Evolutionary conservation across 1,140 invertebrate genomes (phyloP).

Genomic region (Ridgeia piscesae): DNA sequence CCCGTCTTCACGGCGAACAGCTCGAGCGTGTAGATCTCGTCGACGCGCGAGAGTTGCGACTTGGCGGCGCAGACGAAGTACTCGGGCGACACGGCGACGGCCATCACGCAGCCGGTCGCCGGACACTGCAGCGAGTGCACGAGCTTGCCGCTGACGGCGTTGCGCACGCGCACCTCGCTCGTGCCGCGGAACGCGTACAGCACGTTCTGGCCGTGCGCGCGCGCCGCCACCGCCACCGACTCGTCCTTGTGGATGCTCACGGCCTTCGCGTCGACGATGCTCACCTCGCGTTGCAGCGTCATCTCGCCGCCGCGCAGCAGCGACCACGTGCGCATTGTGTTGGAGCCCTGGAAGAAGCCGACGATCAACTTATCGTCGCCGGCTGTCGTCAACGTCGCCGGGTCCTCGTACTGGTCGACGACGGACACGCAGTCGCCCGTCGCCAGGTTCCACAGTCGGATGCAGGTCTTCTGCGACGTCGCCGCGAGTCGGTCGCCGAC

Average conservation of each 20-base stretch:
- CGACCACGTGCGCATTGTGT: constrained; percentile 48
- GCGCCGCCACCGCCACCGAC: constrained; percentile 37
- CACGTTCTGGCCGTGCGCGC: constrained; percentile 26
- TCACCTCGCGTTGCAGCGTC: constrained; percentile 35
- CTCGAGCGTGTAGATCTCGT: constrained; percentile 49
- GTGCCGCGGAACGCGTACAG: constrained; percentile 46
- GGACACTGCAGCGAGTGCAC: constrained; percentile 45
- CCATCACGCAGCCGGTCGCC: constrained; percentile 45
- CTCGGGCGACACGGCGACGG: constrained; percentile 46
- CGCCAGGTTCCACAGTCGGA: constrained; percentile 47
- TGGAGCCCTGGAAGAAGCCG: constrained; percentile 48
- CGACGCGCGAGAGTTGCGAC: constrained; percentile 46
- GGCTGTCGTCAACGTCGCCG: constrained; percentile 43
- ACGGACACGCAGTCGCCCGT: constrained; percentile 37
- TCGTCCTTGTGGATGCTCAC: constrained; percentile 46
- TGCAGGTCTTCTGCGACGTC: constrained; percentile 43
- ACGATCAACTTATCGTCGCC: constrained; percentile 45
- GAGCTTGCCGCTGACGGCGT: constrained; percentile 44
- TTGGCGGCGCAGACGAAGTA: constrained; percentile 49
- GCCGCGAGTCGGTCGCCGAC: constrained; percentile 40
- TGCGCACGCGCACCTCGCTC: constrained; percentile 43
- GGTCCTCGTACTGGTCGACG: constrained; percentile 45
- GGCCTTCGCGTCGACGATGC: constrained; percentile 29
- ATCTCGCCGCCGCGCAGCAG: constrained; percentile 34
- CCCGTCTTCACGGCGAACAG: constrained; percentile 50